Evolutionary conservation across 2,888 invertebrate genomes (phyloP), one percentile per base, ranked within the genome.

Genomic region (Limnephilus lunatus): DNA sequence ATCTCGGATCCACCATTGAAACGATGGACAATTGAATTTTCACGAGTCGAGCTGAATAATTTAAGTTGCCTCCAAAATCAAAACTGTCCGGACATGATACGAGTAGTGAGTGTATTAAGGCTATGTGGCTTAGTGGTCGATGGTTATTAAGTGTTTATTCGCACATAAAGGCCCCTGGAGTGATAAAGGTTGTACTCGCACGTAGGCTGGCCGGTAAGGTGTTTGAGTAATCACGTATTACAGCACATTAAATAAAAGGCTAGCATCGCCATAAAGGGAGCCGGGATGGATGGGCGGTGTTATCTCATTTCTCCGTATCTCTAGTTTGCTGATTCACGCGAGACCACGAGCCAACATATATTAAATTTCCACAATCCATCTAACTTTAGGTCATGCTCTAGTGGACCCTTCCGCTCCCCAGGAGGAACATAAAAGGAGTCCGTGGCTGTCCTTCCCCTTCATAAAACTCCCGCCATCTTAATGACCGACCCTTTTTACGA

Each of bases 281-380:
- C 80, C n/a, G 32, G 80, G 32, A 89, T 80, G 80, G 80, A 89
- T 32, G 88, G 80, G 88, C 86, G 30, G 87, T 53, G 48, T 53
- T 87, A 87, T 87, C 87, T 87, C 87, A 89, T 80, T 88, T 31
- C 88, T 68, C 88, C 44, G 86, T 86, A 88, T 89, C 88, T 89
- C 88, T 32, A 89, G 88, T 89, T 89, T 80, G 88, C 80, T 89
- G 88, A 89, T 89, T 89, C 88, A 89, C 80, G 80, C 88, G 88
- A 89, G 88, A 89, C 88, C 88, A 81, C 88, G 88, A 89, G 88
- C 88, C 88, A 80, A 89, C 88, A 89, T 89, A 89, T 89, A 89
- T 89, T 89, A 89, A 89, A 89, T 89, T 89, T 89, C 88, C 88
- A 89, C 88, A 89, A 89, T 89, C 88, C 88, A 89, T 89, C 88